Evolutionary conservation across 2,797 vertebrate species (phyloP).

Genomic region (Schizothorax lantsangensis): DNA sequence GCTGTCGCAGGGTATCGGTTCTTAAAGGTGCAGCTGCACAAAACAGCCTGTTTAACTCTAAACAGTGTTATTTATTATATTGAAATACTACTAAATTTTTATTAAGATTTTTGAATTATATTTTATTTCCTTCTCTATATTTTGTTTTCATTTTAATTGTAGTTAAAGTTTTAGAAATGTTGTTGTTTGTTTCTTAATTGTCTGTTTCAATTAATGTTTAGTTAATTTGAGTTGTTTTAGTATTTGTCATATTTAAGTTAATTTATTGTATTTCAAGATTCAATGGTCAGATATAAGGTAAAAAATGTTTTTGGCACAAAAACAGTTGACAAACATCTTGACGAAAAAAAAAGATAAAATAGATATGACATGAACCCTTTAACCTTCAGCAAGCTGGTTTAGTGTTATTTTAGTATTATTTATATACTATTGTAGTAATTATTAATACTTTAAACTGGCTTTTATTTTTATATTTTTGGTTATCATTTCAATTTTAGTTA

Average conservation of each 20-base stretch:
- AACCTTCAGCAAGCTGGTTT: not conserved
- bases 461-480: no score
- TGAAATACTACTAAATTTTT: not conserved
- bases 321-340: not conserved
- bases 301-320: not conserved
- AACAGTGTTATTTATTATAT: not conserved
- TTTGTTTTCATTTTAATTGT: not conserved
- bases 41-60: not conserved
- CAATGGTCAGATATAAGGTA: not conserved
- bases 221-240: not conserved
- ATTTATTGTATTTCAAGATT: not conserved
- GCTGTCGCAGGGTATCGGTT: not conserved
- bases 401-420: not conserved
- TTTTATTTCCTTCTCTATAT: no score
- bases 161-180: not conserved
- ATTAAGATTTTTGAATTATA: not conserved
- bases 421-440: not conserved
- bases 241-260: not conserved
- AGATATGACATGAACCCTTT: not conserved
- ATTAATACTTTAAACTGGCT: no score
- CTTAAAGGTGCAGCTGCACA: constrained; percentile 21
- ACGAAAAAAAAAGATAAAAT: not conserved
- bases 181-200: not conserved
- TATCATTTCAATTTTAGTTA: no score
- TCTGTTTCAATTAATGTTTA: not conserved